Base-by-base conservation (phyloP, 2,797 vertebrate species). In the Spheniscus humboldti region DNA sequence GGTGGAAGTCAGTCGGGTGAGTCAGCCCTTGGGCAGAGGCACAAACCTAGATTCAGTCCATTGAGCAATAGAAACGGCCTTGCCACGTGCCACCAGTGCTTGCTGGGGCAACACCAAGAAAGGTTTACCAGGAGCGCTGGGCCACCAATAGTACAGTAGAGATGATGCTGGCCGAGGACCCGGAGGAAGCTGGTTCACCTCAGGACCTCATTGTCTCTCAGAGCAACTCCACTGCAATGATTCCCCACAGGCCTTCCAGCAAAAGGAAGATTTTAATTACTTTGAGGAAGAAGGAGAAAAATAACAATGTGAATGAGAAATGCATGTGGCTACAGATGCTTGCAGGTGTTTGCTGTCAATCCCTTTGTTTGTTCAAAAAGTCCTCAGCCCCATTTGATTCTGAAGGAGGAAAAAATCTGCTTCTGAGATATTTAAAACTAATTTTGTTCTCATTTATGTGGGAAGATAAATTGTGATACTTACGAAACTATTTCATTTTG, bases 371-470 rank as follows among this genome's bases (percentile, higher is more conserved):
- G 33, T 79, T 93, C 48, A 60, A 60, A 47, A 95, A 50, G 20
- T 78, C 41, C 41, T 80, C 56, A 73, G n/a, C 43, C 64, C 22
- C 6, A 0, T 87, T 82, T 89, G 47, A 72, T 87, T 91, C 63
- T 82, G 83, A 94, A 71, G 63, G 74, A 91, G 60, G 48, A 79
- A 78, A 86, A 73, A 50, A 59, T 1, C 57, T 62, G 13, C 52
- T 93, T 90, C 66, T 59, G 47, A 90, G 69, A 45, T 74, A 67
- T 47, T 87, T 94, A 69, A 90, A 94, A 66, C 43, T 81, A 76
- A 76, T 95, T 90, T 76, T 92, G 5, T 92, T 90, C 69, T 92
- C 76, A 76, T 84, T 95, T 90, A 62, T 86, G 39, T 73, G 76
- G 88, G 73, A 92, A 86, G 62, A 90, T 52, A 81, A 91, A 92